Percentiles rank a stretch among this genome's conserved stretches.
Conservation (phyloP, 2,888 invertebrate species). For the Drosophila borborema region DNA sequence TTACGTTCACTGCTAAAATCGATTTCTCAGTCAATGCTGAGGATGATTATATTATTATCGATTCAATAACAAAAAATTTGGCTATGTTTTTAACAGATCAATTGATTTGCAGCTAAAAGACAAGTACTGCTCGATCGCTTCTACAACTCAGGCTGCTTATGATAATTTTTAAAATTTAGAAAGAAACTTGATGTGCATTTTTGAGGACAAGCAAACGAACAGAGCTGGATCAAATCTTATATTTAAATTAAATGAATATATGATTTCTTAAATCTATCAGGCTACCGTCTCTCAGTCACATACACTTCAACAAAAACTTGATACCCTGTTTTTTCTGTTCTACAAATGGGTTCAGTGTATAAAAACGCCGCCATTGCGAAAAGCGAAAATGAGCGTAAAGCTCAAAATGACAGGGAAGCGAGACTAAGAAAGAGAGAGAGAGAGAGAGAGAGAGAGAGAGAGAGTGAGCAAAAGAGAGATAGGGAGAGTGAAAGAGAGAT, state of each 20-base stretch:
- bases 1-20: too few species aligned
- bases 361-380: constrained; percentile 61
- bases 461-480: neutral
- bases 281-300: neutral
- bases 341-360: constrained; percentile 3
- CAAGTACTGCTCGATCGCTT: too few species aligned
- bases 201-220: too few species aligned
- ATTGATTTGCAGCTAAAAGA: too few species aligned
- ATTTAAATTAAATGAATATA: neutral
- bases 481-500: neutral
- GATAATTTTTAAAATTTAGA: too few species aligned
- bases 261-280: neutral
- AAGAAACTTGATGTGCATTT: neutral
- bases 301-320: neutral
- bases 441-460: neutral
- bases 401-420: constrained; percentile 66
- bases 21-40: too few species aligned
- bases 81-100: too few species aligned
- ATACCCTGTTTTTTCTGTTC: neutral
- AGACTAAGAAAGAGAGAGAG: neutral
- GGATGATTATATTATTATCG: too few species aligned
- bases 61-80: too few species aligned
- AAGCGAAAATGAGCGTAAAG: constrained; percentile 78
- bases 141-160: too few species aligned
- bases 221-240: fast-evolving